Evolutionary conservation across 2,888 invertebrate species (phyloP).

Genomic region (Aphidius colemani): DNA sequence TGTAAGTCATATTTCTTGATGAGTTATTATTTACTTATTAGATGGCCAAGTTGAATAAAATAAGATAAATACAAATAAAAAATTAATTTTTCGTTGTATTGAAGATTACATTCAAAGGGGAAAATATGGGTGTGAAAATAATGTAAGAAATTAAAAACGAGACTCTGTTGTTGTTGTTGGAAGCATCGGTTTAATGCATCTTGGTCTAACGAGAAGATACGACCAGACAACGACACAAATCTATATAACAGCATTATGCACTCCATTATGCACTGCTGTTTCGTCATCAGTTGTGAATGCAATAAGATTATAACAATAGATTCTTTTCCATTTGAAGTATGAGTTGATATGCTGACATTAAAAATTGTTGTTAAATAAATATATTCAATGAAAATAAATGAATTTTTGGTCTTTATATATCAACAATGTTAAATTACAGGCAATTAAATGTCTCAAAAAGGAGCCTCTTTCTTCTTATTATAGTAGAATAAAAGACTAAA

Average conservation of each 20-base stretch:
- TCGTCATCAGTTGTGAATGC: conserved; percentile 7
- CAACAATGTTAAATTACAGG: no score
- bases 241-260: conserved; percentile 18
- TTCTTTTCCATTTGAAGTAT: neutral
- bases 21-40: conserved; percentile 57
- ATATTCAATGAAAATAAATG: no score
- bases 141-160: conserved; percentile 59
- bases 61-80: conserved; percentile 14
- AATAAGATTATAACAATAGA: conserved; percentile 6
- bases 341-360: no score
- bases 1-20: conserved; percentile 43
- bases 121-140: conserved; percentile 50
- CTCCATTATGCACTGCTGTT: neutral
- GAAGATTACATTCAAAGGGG: neutral
- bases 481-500: no score
- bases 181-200: conserved; percentile 39
- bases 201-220: conserved; percentile 56
- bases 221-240: conserved; percentile 39
- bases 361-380: no score
- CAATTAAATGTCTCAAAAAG: no score
- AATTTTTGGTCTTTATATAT: no score
- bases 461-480: no score
- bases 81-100: no score
- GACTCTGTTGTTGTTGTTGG: conserved; percentile 43
- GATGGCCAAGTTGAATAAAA: conserved; percentile 30